Conservation (phyloP, 2,113 vertebrate species). For the Oriolus oriolus region DNA sequence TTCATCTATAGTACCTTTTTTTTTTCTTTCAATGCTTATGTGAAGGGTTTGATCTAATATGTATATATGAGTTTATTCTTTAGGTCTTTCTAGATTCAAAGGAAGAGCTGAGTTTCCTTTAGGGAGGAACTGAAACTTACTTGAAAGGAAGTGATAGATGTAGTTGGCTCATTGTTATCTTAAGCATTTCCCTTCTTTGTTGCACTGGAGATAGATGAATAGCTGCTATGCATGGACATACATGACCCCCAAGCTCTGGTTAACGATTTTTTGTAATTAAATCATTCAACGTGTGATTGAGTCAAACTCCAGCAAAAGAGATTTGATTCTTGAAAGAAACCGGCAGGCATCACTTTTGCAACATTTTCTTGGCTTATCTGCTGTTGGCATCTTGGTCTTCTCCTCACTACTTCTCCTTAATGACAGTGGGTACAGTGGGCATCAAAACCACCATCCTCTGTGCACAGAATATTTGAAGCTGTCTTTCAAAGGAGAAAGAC, state of each 20-base stretch:
- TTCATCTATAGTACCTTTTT: background rate
- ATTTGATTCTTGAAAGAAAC: background rate
- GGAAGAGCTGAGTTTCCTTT: background rate
- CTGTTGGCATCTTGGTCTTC: background rate
- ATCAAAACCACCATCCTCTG: background rate
- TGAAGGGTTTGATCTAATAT: background rate
- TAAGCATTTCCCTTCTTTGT: slow-evolving; percentile 54
- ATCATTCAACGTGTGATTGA: background rate
- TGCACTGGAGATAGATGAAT: background rate
- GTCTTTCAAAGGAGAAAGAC: background rate
- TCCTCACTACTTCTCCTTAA: background rate
- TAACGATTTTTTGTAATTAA: background rate
- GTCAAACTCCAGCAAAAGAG: background rate
- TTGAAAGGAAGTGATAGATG: slow-evolving; percentile 12
- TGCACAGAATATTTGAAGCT: background rate
- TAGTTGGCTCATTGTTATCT: background rate
- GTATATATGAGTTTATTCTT: background rate
- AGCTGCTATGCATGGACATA: background rate
- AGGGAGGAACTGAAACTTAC: background rate
- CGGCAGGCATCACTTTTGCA: background rate
- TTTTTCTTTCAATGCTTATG: background rate
- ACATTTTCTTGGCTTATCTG: background rate
- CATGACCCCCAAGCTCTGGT: background rate
- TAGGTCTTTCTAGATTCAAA: background rate
- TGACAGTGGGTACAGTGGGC: background rate